phyloP scores from a whole-genome alignment of 2,113 vertebrate genomes.

The Gymnobelideus leadbeateri region DNA sequence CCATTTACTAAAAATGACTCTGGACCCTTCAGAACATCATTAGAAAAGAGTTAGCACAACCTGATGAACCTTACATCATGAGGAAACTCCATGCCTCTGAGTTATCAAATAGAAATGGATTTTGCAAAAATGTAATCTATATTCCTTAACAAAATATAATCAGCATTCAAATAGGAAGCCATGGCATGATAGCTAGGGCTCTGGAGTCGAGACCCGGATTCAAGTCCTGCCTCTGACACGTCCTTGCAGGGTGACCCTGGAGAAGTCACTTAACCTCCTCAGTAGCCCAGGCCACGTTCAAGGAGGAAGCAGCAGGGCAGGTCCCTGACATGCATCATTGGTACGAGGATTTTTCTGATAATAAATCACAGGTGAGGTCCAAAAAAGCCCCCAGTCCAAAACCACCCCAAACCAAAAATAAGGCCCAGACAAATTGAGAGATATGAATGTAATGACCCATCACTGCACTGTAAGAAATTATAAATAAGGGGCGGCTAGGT shows the following conservation, averaged over 20 bases:
- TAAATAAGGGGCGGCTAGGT: not conserved
- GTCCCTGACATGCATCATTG: not conserved
- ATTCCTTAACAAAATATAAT: not conserved
- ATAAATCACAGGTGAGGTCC: not conserved
- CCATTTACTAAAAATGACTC: conserved; percentile 33
- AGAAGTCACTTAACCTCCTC: no score
- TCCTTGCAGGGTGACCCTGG: not conserved
- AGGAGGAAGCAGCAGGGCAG: not conserved
- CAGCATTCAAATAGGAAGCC: not conserved
- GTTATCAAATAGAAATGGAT: not conserved
- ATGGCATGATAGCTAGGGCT: not conserved
- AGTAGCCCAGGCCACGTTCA: not conserved
- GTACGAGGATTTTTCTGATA: not conserved
- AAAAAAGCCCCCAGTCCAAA: not conserved
- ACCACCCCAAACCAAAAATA: not conserved
- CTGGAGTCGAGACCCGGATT: not conserved
- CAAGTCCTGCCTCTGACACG: not conserved
- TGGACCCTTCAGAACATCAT: not conserved
- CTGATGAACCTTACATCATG: not conserved
- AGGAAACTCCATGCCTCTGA: not conserved
- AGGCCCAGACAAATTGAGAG: not conserved
- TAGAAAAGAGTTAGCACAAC: not conserved
- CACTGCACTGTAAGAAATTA: not conserved
- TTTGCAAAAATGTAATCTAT: not conserved
- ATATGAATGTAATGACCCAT: not conserved